A percentile compares a stretch with the other conserved stretches of the same genome.
Conservation (phyloP, 2,113 vertebrate genomes). For the Pachypanchax playfairii region DNA sequence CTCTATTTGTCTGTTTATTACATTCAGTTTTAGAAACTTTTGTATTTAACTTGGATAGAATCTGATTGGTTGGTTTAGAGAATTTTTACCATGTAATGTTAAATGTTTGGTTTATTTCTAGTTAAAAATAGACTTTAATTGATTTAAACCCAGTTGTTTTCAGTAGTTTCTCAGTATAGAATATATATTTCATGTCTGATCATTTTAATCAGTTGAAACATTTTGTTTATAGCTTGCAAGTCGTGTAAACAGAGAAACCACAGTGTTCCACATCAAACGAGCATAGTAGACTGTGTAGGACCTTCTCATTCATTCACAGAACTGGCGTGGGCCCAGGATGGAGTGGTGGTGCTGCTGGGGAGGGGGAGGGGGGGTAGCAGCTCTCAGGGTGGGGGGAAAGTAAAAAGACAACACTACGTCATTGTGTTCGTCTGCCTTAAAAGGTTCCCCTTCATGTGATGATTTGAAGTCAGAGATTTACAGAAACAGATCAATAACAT, state of each 20-base stretch:
- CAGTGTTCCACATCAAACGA: conserved; percentile 78
- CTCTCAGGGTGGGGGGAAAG: conserved; percentile 33
- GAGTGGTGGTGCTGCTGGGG: conserved; percentile 51
- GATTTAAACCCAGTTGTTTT: too few species aligned
- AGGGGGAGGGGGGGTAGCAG: conserved; percentile 21
- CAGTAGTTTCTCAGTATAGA: too few species aligned
- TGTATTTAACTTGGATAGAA: conserved; percentile 3
- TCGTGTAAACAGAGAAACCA: conserved; percentile 65
- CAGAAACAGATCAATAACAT: conserved; percentile 13
- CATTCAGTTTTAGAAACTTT: not conserved
- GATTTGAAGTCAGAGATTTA: conserved; percentile 31
- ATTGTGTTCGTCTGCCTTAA: conserved; percentile 65
- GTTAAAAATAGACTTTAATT: too few species aligned
- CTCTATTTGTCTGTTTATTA: conserved; percentile 18
- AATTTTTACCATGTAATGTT: not conserved
- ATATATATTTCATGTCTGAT: not conserved
- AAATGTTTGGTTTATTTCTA: not conserved
- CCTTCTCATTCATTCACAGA: conserved; percentile 68
- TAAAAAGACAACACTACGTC: conserved; percentile 68
- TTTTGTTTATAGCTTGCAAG: conserved; percentile 23
- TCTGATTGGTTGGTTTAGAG: conserved; percentile 13
- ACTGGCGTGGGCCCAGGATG: conserved; percentile 63
- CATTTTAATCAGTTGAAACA: conserved; percentile 29
- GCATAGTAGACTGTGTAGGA: conserved; percentile 65
- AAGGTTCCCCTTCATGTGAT: conserved; percentile 57